Conservation (phyloP, 1,140 invertebrate species). For the Cydia pomonella region DNA sequence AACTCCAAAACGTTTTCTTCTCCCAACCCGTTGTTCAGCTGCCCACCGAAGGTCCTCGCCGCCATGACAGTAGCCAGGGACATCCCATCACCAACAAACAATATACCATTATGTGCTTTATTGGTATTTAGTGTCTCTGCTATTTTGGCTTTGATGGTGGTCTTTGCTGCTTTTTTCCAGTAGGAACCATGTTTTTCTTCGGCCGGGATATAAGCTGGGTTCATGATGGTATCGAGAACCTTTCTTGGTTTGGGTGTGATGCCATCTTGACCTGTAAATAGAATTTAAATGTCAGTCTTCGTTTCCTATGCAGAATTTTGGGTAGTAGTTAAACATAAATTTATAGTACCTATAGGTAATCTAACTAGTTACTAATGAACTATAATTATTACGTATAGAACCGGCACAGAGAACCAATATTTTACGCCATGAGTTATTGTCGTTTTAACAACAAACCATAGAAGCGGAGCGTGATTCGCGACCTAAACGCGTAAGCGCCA, state of each 20-base stretch:
- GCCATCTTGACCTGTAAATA: slow-evolving; percentile 7
- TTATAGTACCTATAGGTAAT: no score
- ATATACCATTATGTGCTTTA: slow-evolving; percentile 85
- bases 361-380: no score
- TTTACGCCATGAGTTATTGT: no score
- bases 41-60: slow-evolving; percentile 85
- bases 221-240: slow-evolving; percentile 67
- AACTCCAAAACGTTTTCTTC: slow-evolving; percentile 87
- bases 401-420: no score
- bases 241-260: slow-evolving; percentile 61
- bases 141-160: slow-evolving; percentile 58
- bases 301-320: neutral
- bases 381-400: no score
- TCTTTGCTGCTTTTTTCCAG: slow-evolving; percentile 60
- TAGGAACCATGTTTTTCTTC: slow-evolving; percentile 67
- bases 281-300: neutral
- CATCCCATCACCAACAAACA: slow-evolving; percentile 92
- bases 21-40: slow-evolving; percentile 81
- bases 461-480: no score
- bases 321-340: no score
- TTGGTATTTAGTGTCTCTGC: slow-evolving; percentile 63
- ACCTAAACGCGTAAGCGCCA: no score
- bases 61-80: slow-evolving; percentile 88
- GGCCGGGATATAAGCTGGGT: slow-evolving; percentile 59
- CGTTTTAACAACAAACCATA: no score